phyloP scores from a whole-genome alignment of 1,140 invertebrate species.

The Trinorchestia longiramus region DNA sequence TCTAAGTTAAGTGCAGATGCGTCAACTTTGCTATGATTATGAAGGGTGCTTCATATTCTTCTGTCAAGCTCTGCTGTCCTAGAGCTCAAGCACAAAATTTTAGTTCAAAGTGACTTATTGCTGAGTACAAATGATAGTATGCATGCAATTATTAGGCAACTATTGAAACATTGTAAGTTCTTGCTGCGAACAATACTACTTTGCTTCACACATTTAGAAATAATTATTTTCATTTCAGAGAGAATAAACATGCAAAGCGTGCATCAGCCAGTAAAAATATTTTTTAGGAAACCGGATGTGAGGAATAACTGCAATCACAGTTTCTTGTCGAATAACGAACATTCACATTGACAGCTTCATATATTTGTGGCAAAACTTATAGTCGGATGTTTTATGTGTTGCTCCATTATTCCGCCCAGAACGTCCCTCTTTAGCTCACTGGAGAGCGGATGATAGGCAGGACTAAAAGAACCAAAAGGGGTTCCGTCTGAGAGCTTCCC shows the following conservation, averaged over 20 bases:
- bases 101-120: neutral
- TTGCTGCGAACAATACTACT: neutral
- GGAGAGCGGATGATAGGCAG: slow-evolving; percentile 43
- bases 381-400: neutral
- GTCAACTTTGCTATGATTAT: neutral
- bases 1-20: neutral
- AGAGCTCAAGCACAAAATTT: neutral
- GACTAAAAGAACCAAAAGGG: slow-evolving; percentile 50
- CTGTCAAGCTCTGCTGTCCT: neutral
- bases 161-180: neutral
- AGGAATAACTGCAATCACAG: neutral
- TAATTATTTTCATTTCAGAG: neutral
- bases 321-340: neutral
- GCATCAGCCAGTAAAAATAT: neutral
- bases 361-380: neutral
- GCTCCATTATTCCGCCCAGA: slow-evolving; percentile 9
- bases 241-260: neutral
- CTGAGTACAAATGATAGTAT: neutral
- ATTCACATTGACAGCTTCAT: neutral
- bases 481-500: slow-evolving; percentile 39
- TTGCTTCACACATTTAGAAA: neutral
- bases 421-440: slow-evolving; percentile 16
- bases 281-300: neutral
- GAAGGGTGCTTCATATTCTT: neutral
- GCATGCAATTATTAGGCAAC: neutral